Evolutionary conservation across 2,113 vertebrate genomes (phyloP), one percentile per base, ranked within the genome.

Genomic region (Morphnarchus princeps): DNA sequence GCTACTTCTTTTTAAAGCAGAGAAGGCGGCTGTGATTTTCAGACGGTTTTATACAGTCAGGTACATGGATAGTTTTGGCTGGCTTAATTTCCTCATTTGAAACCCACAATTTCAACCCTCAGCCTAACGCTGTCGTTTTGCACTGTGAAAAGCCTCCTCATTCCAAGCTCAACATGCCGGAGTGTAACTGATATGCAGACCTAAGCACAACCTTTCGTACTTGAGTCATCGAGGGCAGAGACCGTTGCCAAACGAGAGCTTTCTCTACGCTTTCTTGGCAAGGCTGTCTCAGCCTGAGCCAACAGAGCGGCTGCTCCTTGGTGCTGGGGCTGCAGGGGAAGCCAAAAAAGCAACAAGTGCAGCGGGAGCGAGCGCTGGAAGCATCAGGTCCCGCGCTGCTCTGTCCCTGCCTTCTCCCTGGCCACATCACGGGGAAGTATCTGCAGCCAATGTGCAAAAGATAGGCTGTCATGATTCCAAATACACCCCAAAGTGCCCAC

Each of bases 381-480:
- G 19, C 32, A 20, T 18, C 29, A 8, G 32, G 45, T 43, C 13
- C 49, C 3, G 2, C 1, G 0, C 11, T 0, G 3, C 42, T 73
- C 20, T 69, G 42, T 9, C 25, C 29, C n/a, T 22, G 31, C 19
- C 72, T 38, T 63, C 42, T 72, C 69, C 16, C 63, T 18, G 21
- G 26, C 9, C 54, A 24, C 21, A 18, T 29, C 25, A 13, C 16
- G 32, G 20, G 20, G 11, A n/a, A 49, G 2, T 17, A 22, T 18
- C 61, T 76, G n/a, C 52, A 70, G 36, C 36, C 54, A 6, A 21
- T 5, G 0, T 9, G 38, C 34, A 42, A 40, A 81, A 76, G 36
- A 20, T 8, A 43, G 43, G 34, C n/a, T 26, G 40, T 13, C 2
- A 0, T 26, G 26, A 58, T 24, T 55, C 32, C 34, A 59, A 69